These are phyloP conservation scores for Thaumatotibia leucotreta DNA, from an alignment of 1,140 invertebrate species.

Conservation along the genomic window DNA sequence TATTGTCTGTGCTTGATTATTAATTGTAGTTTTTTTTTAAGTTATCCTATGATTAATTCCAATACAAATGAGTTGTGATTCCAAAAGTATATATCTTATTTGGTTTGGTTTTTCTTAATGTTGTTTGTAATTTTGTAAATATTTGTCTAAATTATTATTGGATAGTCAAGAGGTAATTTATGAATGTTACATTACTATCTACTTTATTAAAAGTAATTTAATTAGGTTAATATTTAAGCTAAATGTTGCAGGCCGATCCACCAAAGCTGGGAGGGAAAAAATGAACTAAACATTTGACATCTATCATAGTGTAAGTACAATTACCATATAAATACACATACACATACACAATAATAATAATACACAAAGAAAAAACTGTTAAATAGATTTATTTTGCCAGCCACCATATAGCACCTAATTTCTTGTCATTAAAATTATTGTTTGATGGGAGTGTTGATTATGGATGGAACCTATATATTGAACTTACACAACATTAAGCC, in stretches of 20 bases:
- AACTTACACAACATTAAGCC: no score
- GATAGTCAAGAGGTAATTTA: background rate
- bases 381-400: no score
- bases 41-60: background rate
- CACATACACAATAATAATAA: no score
- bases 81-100: background rate
- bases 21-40: background rate
- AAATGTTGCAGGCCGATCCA: background rate
- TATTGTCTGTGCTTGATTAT: constrained; percentile 12
- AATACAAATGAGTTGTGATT: background rate
- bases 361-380: no score
- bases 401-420: no score
- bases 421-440: no score
- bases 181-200: background rate
- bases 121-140: background rate
- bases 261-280: background rate
- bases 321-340: background rate
- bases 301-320: background rate
- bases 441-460: no score
- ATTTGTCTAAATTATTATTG: background rate
- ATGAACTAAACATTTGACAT: background rate
- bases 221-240: background rate
- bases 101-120: background rate
- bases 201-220: background rate
- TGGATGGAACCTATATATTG: no score